Evolutionary conservation across 2,797 vertebrate species (phyloP), one percentile per base, ranked within the genome.

Genomic region (Scolopax rusticola): DNA sequence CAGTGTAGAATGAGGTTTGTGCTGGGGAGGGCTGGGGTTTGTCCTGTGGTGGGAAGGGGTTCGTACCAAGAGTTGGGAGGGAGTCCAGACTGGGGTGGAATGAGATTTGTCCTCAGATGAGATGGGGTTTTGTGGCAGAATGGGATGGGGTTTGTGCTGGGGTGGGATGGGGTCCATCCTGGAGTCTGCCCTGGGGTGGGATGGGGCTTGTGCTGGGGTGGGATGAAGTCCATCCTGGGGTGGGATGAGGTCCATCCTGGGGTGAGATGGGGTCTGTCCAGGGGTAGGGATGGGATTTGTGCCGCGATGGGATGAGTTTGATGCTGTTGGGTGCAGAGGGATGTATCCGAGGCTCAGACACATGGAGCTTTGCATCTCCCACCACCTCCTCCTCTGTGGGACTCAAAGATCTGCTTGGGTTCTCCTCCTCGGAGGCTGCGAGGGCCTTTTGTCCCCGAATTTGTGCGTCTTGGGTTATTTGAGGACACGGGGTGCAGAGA

Each of bases 381-480:
- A 69, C 40, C n/a, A 4, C 47, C 12, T n/a, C 60, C 64, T 33
- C 60, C 64, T 80, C 47, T 8, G 23, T 30, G 9, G 76, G 78
- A 16, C 30, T 69, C 16, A 41, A 5, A 14, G 15, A 45, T 28
- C 71, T 81, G 81, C 20, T 6, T 5, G 57, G 20, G 45, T 41
- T 41, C 69, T 51, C 63, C 28, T 50, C 36, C 45, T 59, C 0
- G 0, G n/a, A 43, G 74, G 27, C 56, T 45, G 20, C 2, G 27
- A 32, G 81, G 38, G 51, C 78, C 63, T 54, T 89, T 25, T 14
- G 74, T 54, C 6, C 30, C 87, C 0, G 0, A 5, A 18, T 40
- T 23, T 40, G 70, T 50, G 16, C 43, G 2, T 65, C 40, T 8
- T 0, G 1, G 91, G 95, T 91, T 92, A 76, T 70, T 56, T 47